Evolutionary conservation across 2,113 vertebrate genomes (phyloP).

Genomic region (Thryonomys swinderianus): DNA sequence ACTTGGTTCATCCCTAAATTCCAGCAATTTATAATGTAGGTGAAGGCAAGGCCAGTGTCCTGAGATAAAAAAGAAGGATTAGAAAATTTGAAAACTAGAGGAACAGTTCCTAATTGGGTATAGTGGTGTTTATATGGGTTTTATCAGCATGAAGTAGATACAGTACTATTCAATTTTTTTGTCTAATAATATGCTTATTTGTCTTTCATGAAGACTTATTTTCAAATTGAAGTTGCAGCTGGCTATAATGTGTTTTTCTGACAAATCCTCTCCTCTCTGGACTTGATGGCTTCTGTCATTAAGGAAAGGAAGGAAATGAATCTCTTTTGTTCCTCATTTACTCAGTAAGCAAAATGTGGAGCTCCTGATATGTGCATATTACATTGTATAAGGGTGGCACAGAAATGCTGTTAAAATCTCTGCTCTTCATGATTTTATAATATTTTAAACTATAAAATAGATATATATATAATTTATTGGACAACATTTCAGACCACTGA

Average conservation of each 20-base stretch:
- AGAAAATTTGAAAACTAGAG: neutral
- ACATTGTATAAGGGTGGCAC: neutral
- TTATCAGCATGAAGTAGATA: neutral
- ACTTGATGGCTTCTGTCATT: conserved; percentile 40
- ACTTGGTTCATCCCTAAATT: neutral
- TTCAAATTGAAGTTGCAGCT: conserved; percentile 39
- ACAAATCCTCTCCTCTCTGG: neutral
- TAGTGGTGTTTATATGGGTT: neutral
- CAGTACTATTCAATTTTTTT: neutral
- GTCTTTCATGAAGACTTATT: conserved; percentile 34
- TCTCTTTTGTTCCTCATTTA: conserved; percentile 58
- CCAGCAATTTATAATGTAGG: neutral
- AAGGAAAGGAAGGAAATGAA: conserved; percentile 57
- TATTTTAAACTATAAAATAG: neutral
- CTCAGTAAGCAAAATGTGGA: neutral
- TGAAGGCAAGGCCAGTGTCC: neutral
- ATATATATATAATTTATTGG: neutral
- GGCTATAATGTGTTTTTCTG: conserved; percentile 38
- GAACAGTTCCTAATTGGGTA: neutral
- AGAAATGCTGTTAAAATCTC: neutral
- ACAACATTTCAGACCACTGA: neutral
- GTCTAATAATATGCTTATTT: neutral
- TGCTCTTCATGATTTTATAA: neutral
- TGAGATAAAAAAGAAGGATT: neutral
- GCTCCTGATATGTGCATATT: neutral